Base-by-base conservation (phyloP, 2,888 invertebrate genomes). In the Drosophila recens region DNA sequence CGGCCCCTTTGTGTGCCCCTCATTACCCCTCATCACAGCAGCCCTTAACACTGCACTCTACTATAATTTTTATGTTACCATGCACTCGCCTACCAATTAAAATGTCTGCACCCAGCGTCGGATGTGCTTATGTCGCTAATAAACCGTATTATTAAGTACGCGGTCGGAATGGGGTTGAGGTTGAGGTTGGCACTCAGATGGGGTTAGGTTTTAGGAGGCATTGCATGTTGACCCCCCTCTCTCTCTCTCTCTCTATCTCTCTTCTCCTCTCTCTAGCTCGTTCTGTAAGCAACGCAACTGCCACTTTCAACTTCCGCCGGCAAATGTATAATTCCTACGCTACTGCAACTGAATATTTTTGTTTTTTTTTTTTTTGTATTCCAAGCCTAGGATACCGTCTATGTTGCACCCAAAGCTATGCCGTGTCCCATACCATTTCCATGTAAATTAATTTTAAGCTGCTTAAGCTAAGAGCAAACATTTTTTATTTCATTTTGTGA, bases 81-180 rank as follows among this genome's bases (percentile, higher is more conserved):
- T 81, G 88, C 90, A 79, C 73, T 85, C 90, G 86, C 90, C 90
- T 87, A 90, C 90, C 86, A 87, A 90, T 87, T 87, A 87, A 87
- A 87, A 87, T 89, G 86, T 90, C 90, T 87, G 90, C 90, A 74
- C 68, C 65, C 75, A 87, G 71, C 77, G 82, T 76, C 90, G 86
- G 87, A 87, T 87, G 90, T 87, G 90, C 87, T 87, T 87, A 87
- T 90, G 90, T 89, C 87, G 87, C 87, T 87, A 87, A 87, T 87
- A 90, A 87, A 90, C 87, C 90, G 75, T 87, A 87, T 87, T 87
- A 87, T 87, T 90, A 90, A 87, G 86, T 87, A 85, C 80, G 90
- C 68, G 82, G 80, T 77, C 52, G 79, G 71, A 48, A 34, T 57
- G 59, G 48, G 61, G 62, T 20, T 17, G 23, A 56, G 33, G 36